Evolutionary conservation across 2,797 vertebrate genomes (phyloP).

Genomic region (Aldrovandia affinis): DNA sequence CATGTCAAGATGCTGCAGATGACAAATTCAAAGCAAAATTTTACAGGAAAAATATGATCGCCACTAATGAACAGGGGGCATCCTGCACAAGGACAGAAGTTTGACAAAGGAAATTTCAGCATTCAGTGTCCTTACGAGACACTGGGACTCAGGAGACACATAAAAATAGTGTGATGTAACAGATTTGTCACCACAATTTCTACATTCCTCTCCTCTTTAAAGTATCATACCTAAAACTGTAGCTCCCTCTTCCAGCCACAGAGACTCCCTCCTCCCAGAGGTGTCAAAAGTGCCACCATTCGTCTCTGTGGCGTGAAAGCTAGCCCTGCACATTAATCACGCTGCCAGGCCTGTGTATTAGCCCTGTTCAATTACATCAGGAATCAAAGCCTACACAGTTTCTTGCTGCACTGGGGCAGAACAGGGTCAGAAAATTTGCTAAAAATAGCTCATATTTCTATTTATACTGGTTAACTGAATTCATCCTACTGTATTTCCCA

Average conservation of each 20-base stretch:
- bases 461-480: constrained; percentile 27
- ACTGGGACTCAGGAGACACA: too few relatives aligned
- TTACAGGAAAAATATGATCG: neutral
- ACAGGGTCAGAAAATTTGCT: constrained; percentile 8
- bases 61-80: neutral
- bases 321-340: constrained; percentile 18
- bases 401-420: neutral
- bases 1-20: neutral
- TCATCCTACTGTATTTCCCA: neutral
- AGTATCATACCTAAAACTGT: neutral
- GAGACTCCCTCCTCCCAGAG: neutral
- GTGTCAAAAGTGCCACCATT: neutral
- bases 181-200: neutral
- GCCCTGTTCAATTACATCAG: constrained; percentile 13
- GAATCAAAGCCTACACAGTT: constrained; percentile 4
- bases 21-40: neutral
- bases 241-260: neutral
- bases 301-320: neutral
- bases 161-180: neutral
- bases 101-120: too few relatives aligned
- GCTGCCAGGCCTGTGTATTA: neutral
- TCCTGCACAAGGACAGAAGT: too few relatives aligned
- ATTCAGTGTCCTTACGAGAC: too few relatives aligned
- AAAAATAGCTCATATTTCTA: constrained; percentile 22
- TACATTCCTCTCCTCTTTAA: neutral